Percentiles rank a stretch among this genome's conserved stretches.
phyloP scores from a whole-genome alignment of 2,113 vertebrate genomes.

The Alaudala cheleensis region DNA sequence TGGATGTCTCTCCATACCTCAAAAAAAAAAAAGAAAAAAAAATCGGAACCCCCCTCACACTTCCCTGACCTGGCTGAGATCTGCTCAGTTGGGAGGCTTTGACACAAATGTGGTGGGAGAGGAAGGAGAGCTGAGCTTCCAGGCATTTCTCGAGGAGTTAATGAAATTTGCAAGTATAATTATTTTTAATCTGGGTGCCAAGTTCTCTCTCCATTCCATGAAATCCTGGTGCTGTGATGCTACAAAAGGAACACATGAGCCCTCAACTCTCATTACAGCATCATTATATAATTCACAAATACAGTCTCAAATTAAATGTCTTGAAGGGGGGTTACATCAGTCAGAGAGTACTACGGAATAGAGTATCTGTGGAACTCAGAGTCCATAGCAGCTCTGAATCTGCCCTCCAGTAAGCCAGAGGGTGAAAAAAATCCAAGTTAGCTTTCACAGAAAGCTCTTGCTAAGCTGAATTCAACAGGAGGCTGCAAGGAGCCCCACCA shows the following conservation, averaged over 20 bases:
- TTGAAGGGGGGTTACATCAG: background rate
- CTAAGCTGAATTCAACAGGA: background rate
- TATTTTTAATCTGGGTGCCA: conserved; percentile 9
- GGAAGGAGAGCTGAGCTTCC: background rate
- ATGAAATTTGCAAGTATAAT: conserved; percentile 30
- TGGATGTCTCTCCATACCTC: background rate
- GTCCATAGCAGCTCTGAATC: background rate
- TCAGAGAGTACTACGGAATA: background rate
- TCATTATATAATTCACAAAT: conserved; percentile 6
- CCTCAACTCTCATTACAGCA: background rate
- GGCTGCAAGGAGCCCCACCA: background rate
- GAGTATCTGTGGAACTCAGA: background rate
- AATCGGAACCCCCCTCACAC: background rate
- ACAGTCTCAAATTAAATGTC: background rate
- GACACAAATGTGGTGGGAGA: background rate
- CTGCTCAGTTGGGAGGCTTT: background rate
- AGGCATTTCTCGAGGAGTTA: background rate
- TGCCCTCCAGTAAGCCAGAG: background rate
- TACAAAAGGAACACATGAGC: background rate
- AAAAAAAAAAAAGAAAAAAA: background rate
- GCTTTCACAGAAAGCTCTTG: background rate
- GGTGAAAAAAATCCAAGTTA: background rate
- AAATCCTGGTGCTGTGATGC: background rate
- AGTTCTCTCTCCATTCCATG: background rate
- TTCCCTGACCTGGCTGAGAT: background rate